phyloP scores from a whole-genome alignment of 2,888 invertebrate species.

The Mythimna albipuncta region DNA sequence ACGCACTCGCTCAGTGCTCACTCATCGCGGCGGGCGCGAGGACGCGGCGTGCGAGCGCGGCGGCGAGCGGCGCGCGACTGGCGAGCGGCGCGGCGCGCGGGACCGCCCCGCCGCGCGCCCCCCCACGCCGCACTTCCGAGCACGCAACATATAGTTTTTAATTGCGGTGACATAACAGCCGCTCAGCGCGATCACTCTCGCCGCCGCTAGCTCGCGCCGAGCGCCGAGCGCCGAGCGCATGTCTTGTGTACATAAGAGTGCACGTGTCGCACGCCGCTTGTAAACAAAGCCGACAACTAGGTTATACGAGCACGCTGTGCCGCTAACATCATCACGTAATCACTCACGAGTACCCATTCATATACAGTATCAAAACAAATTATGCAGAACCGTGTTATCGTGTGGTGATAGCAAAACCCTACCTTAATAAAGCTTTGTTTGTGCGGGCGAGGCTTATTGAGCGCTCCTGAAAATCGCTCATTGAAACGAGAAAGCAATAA shows the following conservation, averaged over 20 bases:
- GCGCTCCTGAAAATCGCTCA: not conserved
- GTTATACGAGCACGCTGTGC: constrained; percentile 61
- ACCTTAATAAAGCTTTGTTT: too few relatives aligned
- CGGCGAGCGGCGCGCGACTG: constrained; percentile 79
- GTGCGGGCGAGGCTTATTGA: not conserved
- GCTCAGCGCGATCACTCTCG: constrained; percentile 80
- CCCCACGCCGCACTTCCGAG: constrained; percentile 60
- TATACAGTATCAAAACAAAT: constrained; percentile 29
- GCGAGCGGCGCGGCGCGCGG: constrained; percentile 67
- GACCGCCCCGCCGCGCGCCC: constrained; percentile 66
- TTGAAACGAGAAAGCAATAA: constrained; percentile 1
- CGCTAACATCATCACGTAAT: constrained; percentile 57
- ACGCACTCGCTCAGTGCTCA: constrained; percentile 81
- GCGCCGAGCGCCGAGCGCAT: constrained; percentile 57
- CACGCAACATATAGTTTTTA: constrained; percentile 76
- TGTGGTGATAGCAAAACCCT: not conserved
- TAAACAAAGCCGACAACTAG: constrained; percentile 77
- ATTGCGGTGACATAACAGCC: constrained; percentile 80
- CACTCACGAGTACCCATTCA: constrained; percentile 46
- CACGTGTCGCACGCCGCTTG: constrained; percentile 79
- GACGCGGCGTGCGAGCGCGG: constrained; percentile 75
- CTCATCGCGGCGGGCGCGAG: constrained; percentile 83
- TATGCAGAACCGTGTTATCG: not conserved
- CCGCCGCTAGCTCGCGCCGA: constrained; percentile 57
- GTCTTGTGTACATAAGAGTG: constrained; percentile 67